phyloP scores from a whole-genome alignment of 2,797 vertebrate species.

The Acanthurus tractus region DNA sequence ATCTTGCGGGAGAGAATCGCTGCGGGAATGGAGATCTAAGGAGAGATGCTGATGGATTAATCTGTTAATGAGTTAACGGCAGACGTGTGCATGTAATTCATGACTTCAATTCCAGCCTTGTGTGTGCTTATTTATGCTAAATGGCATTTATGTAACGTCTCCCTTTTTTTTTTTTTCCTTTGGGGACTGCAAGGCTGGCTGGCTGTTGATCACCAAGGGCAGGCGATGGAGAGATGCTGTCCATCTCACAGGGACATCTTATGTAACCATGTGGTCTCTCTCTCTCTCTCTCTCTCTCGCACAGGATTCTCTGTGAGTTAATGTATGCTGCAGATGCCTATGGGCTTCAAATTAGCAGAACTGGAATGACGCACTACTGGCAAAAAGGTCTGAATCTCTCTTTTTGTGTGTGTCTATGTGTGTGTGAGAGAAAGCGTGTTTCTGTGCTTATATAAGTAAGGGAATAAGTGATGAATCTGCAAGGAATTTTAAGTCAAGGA shows the following conservation, averaged over 20 bases:
- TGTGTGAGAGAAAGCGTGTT: neutral
- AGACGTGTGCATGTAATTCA: neutral
- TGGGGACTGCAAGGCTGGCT: constrained; percentile 16
- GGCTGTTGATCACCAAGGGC: constrained; percentile 51
- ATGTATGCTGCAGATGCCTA: constrained; percentile 42
- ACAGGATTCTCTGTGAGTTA: constrained; percentile 41
- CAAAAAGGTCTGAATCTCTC: constrained; percentile 32
- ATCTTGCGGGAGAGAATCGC: neutral
- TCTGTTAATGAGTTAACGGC: constrained; percentile 2
- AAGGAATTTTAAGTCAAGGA: neutral
- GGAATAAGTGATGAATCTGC: neutral
- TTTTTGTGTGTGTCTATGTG: neutral
- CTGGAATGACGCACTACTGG: constrained; percentile 6
- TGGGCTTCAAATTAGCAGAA: constrained; percentile 18
- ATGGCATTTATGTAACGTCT: constrained; percentile 48
- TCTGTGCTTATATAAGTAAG: neutral
- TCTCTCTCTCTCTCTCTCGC: constrained; percentile 4
- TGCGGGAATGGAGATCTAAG: neutral
- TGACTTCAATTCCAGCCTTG: neutral
- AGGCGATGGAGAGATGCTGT: constrained; percentile 42
- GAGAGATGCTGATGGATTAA: constrained; percentile 7
- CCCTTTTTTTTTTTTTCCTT: constrained; percentile 4
- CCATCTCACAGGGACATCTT: constrained; percentile 45
- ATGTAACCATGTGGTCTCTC: constrained; percentile 55
- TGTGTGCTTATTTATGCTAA: constrained; percentile 42